Percentiles rank a stretch among this genome's conserved stretches.
phyloP scores from a whole-genome alignment of 2,888 invertebrate genomes.

The Aspidiotus destructor region DNA sequence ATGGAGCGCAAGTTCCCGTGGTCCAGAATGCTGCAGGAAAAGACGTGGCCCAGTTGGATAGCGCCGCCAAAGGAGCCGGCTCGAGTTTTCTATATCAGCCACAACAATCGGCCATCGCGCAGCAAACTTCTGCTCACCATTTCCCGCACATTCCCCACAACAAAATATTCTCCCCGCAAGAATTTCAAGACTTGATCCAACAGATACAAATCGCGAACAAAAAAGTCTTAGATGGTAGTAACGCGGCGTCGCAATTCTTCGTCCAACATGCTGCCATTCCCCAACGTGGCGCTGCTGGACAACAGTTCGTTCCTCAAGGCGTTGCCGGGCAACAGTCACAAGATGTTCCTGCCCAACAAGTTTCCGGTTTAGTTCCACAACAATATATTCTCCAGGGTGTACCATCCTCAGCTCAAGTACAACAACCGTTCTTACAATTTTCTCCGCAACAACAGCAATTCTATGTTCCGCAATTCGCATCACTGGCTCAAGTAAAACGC shows the following conservation, averaged over 20 bases:
- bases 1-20: conserved; percentile 37
- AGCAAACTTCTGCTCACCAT: background rate
- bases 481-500: conserved; percentile 9
- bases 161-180: no score
- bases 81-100: conserved; percentile 36
- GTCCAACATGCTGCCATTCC: background rate
- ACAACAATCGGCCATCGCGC: conserved; percentile 3
- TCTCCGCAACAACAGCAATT: conserved; percentile 22
- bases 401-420: no score
- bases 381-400: background rate
- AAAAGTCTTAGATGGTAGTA: no score
- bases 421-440: conserved; percentile 12
- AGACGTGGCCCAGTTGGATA: conserved; percentile 34
- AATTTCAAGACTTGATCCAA: no score
- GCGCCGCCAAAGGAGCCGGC: conserved; percentile 36
- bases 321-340: background rate
- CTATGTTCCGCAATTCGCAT: conserved; percentile 8
- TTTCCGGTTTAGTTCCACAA: background rate
- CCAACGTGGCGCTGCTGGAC: background rate
- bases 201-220: no score
- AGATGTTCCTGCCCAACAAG: background rate
- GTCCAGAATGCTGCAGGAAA: conserved; percentile 31
- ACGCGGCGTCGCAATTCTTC: background rate
- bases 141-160: background rate
- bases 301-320: background rate